These are phyloP conservation scores for Micronycteris hirsuta DNA, from an alignment of 2,113 vertebrate species.

Conservation along the genomic window DNA sequence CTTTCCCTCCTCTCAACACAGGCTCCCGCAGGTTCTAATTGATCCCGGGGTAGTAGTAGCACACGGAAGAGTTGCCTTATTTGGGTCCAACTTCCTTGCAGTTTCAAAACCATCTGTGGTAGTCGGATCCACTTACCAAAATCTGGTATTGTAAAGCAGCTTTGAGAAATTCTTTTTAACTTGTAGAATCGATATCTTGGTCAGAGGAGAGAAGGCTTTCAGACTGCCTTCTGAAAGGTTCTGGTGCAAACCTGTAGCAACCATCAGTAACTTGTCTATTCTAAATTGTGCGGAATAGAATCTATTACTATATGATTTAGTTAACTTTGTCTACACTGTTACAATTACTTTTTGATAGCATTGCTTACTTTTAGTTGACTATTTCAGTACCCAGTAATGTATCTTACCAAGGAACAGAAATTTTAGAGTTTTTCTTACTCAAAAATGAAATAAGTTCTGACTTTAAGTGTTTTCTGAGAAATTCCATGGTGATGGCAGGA, in stretches of 20 bases:
- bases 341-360: neutral
- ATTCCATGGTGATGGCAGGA: neutral
- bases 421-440: slow-evolving; percentile 13
- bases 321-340: neutral
- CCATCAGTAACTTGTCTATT: neutral
- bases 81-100: neutral
- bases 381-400: neutral
- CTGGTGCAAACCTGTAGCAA: neutral
- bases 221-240: neutral
- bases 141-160: neutral
- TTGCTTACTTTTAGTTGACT: neutral
- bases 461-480: slow-evolving; percentile 22
- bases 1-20: neutral
- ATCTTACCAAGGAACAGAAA: neutral
- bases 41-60: neutral
- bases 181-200: neutral
- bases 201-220: slow-evolving; percentile 2
- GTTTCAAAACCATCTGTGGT: neutral
- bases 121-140: neutral
- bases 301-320: neutral
- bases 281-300: neutral
- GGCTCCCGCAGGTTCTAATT: neutral
- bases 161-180: neutral
- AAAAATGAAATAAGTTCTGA: neutral
- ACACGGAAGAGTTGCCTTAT: neutral